Evolutionary conservation across 2,113 vertebrate genomes (phyloP), one percentile per base, ranked within the genome.

Genomic region (Daboia siamensis): DNA sequence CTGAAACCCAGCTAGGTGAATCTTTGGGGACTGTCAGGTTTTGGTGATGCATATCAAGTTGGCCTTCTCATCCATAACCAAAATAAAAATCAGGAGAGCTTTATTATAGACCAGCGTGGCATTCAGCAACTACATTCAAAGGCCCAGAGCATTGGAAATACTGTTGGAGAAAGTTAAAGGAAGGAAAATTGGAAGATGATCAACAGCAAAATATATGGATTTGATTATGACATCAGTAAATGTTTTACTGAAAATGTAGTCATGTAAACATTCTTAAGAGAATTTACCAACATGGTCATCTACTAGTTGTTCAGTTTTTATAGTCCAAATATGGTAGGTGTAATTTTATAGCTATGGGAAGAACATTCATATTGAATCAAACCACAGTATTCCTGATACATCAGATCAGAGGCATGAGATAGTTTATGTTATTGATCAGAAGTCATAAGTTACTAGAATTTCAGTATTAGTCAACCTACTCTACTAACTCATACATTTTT

Each of bases 371-470:
- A 57, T 92, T 59, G 39, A 89, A 89, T 57, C 39, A 59, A 21
- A 12, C 89, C 39, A 55, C 7, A 84, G 44, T 59, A 21, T 57
- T 92, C 39, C 69, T 59, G 54, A 57, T 44, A 29, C 91, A 59
- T 24, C 17, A 52, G 52, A 51, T 59, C 17, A 24, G 56, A 4
- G 80, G 26, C 52, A 33, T 93, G 87, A 20, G 84, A 55, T 87
- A 88, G 64, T 93, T 56, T 12, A 61, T 87, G 80, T n/a, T 57
- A 91, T 51, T 57, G 1, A 26, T 90, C 91, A 46, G 3, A 80
- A 91, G 69, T 23, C 92, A 9, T 0, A 1, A 48, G 93, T 93
- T 48, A 80, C 33, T 15, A 44, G 51, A 92, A 92, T 87, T 94
- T 59, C 57, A 2, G 57, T 85, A 33, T 86, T 90, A 90, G 80